These are phyloP conservation scores for Meloidogyne hapla DNA, from an alignment of 1,140 invertebrate genomes.

Conservation along the genomic window DNA sequence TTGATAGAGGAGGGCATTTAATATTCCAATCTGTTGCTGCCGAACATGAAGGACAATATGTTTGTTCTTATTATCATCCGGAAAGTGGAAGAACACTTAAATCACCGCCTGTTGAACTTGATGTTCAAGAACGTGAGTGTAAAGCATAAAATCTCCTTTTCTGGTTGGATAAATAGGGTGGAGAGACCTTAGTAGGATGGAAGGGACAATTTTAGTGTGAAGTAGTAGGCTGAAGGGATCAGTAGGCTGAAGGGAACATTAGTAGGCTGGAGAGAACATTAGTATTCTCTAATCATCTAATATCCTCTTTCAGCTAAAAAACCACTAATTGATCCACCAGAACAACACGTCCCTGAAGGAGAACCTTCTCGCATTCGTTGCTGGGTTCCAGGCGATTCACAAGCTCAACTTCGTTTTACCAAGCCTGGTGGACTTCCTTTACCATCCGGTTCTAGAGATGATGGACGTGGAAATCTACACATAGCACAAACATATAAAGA, in stretches of 20 bases:
- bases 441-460: slow-evolving; percentile 44
- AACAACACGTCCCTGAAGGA: slow-evolving; percentile 54
- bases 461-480: slow-evolving; percentile 45
- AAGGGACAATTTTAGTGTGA: no score
- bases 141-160: neutral
- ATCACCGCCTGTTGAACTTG: slow-evolving; percentile 50
- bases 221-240: no score
- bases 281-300: neutral
- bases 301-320: slow-evolving; percentile 38
- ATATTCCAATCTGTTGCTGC: slow-evolving; percentile 53
- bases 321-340: slow-evolving; percentile 55
- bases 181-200: no score
- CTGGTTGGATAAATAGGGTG: no score
- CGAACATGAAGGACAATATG: slow-evolving; percentile 34
- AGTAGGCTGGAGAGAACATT: no score
- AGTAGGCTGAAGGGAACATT: no score
- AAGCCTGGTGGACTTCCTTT: slow-evolving; percentile 39
- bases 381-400: slow-evolving; percentile 55
- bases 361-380: slow-evolving; percentile 53
- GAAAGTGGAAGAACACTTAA: slow-evolving; percentile 47
- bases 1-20: slow-evolving; percentile 49
- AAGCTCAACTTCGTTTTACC: slow-evolving; percentile 37
- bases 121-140: slow-evolving; percentile 42
- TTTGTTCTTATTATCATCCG: slow-evolving; percentile 44
- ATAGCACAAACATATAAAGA: slow-evolving; percentile 30